Evolutionary conservation across 2,888 invertebrate species (phyloP), one percentile per base, ranked within the genome.

Genomic region (Polietes domitor): DNA sequence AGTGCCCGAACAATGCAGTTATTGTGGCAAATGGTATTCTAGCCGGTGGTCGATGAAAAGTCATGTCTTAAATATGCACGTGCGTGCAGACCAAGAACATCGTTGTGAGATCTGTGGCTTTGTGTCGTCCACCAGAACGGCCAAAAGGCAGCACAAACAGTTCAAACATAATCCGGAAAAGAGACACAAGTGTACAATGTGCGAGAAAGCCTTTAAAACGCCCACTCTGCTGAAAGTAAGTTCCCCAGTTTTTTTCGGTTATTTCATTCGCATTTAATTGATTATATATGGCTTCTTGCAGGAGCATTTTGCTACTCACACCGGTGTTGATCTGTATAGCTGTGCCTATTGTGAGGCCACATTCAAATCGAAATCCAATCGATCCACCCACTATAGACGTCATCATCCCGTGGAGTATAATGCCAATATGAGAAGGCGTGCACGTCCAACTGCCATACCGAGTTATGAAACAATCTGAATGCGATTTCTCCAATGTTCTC

Each of bases 281-380:
- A 47, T 70, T 2, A 26, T 37, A 12, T 37, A 37, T 19, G 17
- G 10, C 24, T 77, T 24, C 10, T 84, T 61, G 10, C 55, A 92
- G 91, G 92, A 92, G 74, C 92, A 92, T 82, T 88, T 90, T 89
- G 89, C 91, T 41, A 90, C 90, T 0, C 91, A 91, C 19, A 91
- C 91, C 1, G 88, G 88, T 3, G 90, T 90, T 82, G 89, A 89
- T 10, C 76, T 91, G 21, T 91, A 91, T 77, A 89, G 89, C 7
- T 91, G 91, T 77, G 88, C 88, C 9, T 89, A 90, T 83, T 91
- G 91, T 68, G 89, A 89, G 21, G 89, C 89, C 86, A 91, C 91
- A 15, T 91, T 91, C 65, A 90, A 90, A 70, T 90, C 90, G 12
- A 90, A 89, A 85, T 90, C 89, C 0, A 91, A 91, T 76, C 89